Evolutionary conservation across 2,888 invertebrate species (phyloP), one percentile per base, ranked within the genome.

Genomic region (Morpho helenor): DNA sequence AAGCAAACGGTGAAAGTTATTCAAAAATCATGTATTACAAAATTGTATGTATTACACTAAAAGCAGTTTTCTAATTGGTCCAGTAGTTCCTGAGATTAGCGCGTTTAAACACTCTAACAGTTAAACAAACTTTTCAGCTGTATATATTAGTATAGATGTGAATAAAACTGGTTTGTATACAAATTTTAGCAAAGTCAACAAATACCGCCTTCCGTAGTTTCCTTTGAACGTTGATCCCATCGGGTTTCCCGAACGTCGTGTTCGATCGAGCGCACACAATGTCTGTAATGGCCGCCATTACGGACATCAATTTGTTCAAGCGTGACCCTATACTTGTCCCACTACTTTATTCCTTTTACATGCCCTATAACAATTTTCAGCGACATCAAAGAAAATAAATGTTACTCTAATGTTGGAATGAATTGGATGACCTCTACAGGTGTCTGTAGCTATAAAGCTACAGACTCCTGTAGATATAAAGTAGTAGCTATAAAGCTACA

Each of bases 201-300:
- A 43, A 43, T 45, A 10, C 10, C 45, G 45, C n/a, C 45, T 45
- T 45, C 7, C 45, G 45, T 45, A 45, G 31, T 7, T n/a, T 45
- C 10, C 45, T 45, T 75, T 75, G 71, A 70, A 68, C 72, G 72
- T 70, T 75, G 78, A 78, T 80, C 78, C 76, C 62, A 66, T 67
- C 22, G 61, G 65, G 66, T 61, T 67, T 66, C 69, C 63, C 75
- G 79, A 77, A 80, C 84, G 82, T 79, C 79, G 72, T 80, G 79
- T 82, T 75, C 80, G 81, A 81, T 84, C 76, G 81, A 77, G 79
- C 81, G 79, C 77, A 80, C 81, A 84, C 81, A 82, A 84, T 80
- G 81, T 79, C 75, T 76, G 78, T 84, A 84, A 85, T 86, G 82
- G 84, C 74, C 56, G 74, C 83, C 83, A 85, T 74, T 84, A 86